These are phyloP conservation scores for Drosophila eugracilis DNA, from an alignment of 1,140 invertebrate genomes.

Conservation along the genomic window DNA sequence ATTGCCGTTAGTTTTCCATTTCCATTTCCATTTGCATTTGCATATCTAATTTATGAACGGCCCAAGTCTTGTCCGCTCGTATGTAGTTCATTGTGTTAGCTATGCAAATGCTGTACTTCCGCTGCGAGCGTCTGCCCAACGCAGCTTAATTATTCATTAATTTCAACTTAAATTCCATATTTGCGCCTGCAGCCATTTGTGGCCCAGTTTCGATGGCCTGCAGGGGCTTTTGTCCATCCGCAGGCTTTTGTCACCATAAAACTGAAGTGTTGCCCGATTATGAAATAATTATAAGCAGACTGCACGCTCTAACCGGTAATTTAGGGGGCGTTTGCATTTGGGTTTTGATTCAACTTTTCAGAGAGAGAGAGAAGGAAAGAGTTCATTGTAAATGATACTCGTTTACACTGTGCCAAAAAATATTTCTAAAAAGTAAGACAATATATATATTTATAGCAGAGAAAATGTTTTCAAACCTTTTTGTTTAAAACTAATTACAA, in stretches of 20 bases:
- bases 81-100: conserved; percentile 78
- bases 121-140: conserved; percentile 38
- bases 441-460: neutral
- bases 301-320: conserved; percentile 1
- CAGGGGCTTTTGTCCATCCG: conserved; percentile 54
- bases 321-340: neutral
- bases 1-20: conserved; percentile 76
- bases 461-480: no score
- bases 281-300: conserved; percentile 76
- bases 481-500: no score
- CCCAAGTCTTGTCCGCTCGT: conserved; percentile 24
- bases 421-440: neutral
- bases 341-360: neutral
- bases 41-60: conserved; percentile 64
- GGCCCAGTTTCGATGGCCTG: conserved; percentile 51
- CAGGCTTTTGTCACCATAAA: conserved; percentile 72
- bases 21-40: conserved; percentile 64
- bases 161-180: conserved; percentile 74
- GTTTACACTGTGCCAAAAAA: neutral
- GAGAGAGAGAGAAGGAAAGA: conserved; percentile 12
- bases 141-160: conserved; percentile 81
- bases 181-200: conserved; percentile 48
- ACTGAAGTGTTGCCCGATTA: conserved; percentile 73
- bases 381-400: conserved; percentile 57
- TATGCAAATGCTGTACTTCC: conserved; percentile 79